A percentile compares a stretch with the other conserved stretches of the same genome.
These are phyloP conservation scores for Cololabis saira DNA, from an alignment of 2,113 vertebrate genomes.

Conservation along the genomic window DNA sequence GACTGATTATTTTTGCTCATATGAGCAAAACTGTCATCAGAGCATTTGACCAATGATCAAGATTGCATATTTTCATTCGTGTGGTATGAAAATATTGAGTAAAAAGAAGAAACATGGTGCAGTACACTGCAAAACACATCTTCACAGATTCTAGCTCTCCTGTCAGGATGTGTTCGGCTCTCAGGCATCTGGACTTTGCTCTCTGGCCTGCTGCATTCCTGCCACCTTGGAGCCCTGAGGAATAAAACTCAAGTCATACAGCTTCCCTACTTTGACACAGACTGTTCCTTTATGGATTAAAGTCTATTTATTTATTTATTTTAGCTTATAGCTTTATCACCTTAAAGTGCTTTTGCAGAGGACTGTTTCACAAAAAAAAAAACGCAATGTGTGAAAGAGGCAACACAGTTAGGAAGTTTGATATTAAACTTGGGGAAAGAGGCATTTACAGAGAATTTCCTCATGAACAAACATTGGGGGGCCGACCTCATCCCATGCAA, in stretches of 20 bases:
- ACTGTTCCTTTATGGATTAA: neutral
- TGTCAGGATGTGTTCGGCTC: constrained; percentile 30
- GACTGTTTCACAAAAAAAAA: constrained; percentile 14
- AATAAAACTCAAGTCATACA: constrained; percentile 18
- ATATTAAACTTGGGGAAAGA: too few species aligned
- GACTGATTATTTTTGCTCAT: too few species aligned
- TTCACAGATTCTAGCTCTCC: constrained; percentile 34
- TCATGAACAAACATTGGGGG: neutral
- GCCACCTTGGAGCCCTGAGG: constrained; percentile 42
- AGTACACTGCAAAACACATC: neutral
- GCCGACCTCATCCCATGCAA: too few species aligned
- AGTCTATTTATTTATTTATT: constrained; percentile 12
- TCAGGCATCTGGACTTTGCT: too few species aligned
- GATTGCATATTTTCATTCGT: too few species aligned
- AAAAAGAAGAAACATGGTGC: too few species aligned
- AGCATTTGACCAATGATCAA: too few species aligned
- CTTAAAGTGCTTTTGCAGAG: neutral
- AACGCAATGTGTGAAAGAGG: constrained; percentile 28
- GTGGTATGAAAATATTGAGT: too few species aligned
- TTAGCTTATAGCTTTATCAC: constrained; percentile 2
- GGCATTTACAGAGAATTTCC: neutral
- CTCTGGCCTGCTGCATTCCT: constrained; percentile 48
- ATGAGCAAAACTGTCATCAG: too few species aligned
- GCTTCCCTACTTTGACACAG: constrained; percentile 23
- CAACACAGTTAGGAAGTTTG: constrained; percentile 18